Base-by-base conservation (phyloP, 2,113 vertebrate species). In the Nansenia antarctica region DNA sequence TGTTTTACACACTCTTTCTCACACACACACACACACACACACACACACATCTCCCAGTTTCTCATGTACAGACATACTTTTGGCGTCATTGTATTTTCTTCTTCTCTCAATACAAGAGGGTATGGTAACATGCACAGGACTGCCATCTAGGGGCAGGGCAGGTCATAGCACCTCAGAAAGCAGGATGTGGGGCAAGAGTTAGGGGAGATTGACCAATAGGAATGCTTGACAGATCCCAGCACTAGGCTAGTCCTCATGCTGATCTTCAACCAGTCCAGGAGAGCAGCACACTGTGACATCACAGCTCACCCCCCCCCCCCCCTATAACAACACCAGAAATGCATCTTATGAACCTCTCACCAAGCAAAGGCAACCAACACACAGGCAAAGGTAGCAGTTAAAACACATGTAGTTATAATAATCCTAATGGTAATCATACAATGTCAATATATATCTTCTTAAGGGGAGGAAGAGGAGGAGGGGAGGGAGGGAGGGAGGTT, bases 131-230 rank as follows among this genome's bases (percentile, higher is more conserved):
- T 89, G 83, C 86, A 83, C 73, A 67, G 60, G 65, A 37, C 68
- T 70, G 81, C 73, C 75, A 78, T 73, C 78, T 80, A 64, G 66
- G 73, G 80, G 80, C 24, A 1, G 62, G 72, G 67, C 39, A 42
- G 52, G 69, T 71, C 15, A 12, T 85, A 87, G 85, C 89, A 89
- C 87, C 85, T 85, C 80, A 42, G 71, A 80, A 76, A 71, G 73
- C 68, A 81, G 55, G 62, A 69, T 35, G 67, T 1, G 42, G 45
- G 52, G 72, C 32, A 20, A 59, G 18, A 35, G 66, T 22, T 53
- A 22, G 1, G 30, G 55, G 37, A 55, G 67, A 62, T 57, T 29
- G 34, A 34, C 31, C 49, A 9, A 37, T 52, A 31, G 54, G 37
- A 62, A 55, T 64, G 39, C 64, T 65, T 65, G 66, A 60, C 72